Conservation (phyloP, 2,113 vertebrate genomes). For the Vulpes lagopus region DNA sequence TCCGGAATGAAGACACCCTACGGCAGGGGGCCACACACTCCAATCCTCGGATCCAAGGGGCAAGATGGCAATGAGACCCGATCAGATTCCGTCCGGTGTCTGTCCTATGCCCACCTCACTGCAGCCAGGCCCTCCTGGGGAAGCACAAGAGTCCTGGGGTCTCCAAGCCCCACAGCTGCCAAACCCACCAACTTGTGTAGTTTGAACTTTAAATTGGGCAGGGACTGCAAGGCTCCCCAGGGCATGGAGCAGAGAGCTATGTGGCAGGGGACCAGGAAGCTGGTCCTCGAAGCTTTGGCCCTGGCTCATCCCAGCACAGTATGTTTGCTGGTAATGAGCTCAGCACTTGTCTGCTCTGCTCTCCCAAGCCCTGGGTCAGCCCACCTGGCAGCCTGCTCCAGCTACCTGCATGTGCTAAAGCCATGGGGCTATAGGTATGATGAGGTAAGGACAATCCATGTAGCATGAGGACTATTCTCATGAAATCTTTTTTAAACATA, state of each 20-base stretch:
- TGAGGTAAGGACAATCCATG: neutral
- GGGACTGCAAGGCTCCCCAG: conserved; percentile 57
- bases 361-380: neutral
- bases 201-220: conserved; percentile 80
- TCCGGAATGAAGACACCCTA: neutral
- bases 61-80: neutral
- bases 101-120: neutral
- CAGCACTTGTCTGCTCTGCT: neutral
- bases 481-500: neutral
- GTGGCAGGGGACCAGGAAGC: neutral
- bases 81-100: neutral
- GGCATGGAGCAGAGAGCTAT: neutral
- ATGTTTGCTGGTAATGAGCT: neutral
- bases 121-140: neutral
- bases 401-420: neutral
- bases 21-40: neutral
- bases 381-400: neutral
- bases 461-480: neutral
- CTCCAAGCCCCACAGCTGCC: neutral
- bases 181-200: neutral
- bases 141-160: neutral
- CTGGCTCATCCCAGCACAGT: neutral
- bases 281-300: neutral
- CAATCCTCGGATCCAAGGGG: neutral
- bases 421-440: neutral